Evolutionary conservation across 2,888 invertebrate species (phyloP).

Genomic region (Seladonia tumulorum): DNA sequence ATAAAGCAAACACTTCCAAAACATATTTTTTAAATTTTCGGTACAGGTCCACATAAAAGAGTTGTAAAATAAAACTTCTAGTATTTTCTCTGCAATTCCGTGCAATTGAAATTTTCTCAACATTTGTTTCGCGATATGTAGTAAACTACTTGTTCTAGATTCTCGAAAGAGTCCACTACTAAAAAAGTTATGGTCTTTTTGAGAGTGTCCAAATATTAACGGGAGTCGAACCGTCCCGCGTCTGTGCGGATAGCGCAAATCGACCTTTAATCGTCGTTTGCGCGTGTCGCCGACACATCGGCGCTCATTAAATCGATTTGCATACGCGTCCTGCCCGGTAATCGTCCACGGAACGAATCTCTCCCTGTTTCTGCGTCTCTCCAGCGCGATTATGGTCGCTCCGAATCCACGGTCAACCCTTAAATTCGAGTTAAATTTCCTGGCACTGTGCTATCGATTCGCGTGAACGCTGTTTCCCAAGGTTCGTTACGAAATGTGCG

Average conservation of each 20-base stretch:
- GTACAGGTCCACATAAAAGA: no score
- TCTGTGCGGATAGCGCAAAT: background rate
- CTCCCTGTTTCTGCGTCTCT: background rate
- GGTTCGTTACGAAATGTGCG: slow-evolving; percentile 10
- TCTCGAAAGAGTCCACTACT: no score
- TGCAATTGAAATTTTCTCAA: no score
- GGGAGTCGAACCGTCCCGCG: no score
- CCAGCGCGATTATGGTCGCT: background rate
- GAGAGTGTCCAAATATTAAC: no score
- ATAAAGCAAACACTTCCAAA: no score
- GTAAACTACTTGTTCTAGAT: no score
- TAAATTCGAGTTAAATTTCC: slow-evolving; percentile 23
- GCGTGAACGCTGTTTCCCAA: slow-evolving; percentile 27
- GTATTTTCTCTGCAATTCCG: no score
- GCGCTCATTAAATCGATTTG: background rate
- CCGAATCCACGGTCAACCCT: slow-evolving; percentile 3
- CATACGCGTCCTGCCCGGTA: background rate
- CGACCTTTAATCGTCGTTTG: background rate
- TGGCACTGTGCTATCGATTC: slow-evolving; percentile 36
- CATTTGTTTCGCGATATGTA: no score
- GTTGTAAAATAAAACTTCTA: no score
- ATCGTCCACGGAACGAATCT: background rate
- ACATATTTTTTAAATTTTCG: no score
- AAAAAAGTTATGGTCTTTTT: no score
- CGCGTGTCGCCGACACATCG: background rate